Conservation (phyloP, 2,113 vertebrate genomes). For the Pygoscelis antarcticus region DNA sequence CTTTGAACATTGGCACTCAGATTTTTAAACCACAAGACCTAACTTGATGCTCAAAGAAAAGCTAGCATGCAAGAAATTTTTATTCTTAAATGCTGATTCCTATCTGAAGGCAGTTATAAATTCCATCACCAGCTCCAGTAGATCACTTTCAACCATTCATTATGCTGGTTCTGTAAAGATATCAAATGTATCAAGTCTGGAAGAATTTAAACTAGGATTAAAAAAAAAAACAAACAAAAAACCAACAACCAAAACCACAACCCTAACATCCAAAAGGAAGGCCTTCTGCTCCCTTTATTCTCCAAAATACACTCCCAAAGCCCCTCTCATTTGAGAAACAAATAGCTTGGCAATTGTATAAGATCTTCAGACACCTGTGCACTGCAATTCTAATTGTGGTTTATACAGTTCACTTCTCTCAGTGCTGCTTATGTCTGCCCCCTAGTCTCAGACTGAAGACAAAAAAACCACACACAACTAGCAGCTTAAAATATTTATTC, state of each 20-base stretch:
- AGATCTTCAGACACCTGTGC: slow-evolving; percentile 55
- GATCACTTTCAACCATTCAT: neutral
- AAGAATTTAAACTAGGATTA: slow-evolving; percentile 20
- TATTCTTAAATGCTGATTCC: neutral
- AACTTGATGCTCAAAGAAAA: slow-evolving; percentile 4
- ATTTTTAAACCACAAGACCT: slow-evolving; percentile 32
- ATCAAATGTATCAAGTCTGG: neutral
- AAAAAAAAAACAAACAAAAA: neutral
- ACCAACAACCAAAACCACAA: neutral
- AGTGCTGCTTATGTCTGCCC: slow-evolving; percentile 38
- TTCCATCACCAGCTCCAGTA: neutral
- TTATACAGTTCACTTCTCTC: slow-evolving; percentile 61
- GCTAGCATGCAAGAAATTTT: neutral
- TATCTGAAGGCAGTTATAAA: slow-evolving; percentile 29
- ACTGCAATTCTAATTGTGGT: slow-evolving; percentile 60
- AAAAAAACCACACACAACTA: slow-evolving; percentile 7
- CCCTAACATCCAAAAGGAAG: neutral
- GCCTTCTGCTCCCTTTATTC: slow-evolving; percentile 47
- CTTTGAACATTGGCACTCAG: neutral
- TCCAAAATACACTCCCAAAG: slow-evolving; percentile 41
- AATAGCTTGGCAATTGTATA: slow-evolving; percentile 64
- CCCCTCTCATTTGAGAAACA: slow-evolving; percentile 54
- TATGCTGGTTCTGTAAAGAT: neutral
- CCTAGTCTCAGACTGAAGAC: slow-evolving; percentile 22
- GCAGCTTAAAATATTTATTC: slow-evolving; percentile 58